Evolutionary conservation across 2,888 invertebrate species (phyloP).

Genomic region (Matsumyia berberina): DNA sequence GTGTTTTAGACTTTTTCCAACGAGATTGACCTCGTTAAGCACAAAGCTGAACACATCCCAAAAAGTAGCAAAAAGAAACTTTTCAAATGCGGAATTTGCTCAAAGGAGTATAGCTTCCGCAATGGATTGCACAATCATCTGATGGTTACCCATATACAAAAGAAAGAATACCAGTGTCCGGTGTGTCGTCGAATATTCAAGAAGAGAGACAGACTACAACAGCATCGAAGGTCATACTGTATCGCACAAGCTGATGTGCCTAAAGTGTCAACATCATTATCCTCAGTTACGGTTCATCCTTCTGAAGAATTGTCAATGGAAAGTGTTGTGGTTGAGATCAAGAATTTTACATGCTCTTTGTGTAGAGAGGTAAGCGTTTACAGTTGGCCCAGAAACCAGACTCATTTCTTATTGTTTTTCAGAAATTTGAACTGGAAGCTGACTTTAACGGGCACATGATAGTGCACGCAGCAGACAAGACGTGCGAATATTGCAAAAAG

Average conservation of each 20-base stretch:
- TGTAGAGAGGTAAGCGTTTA: constrained; percentile 18
- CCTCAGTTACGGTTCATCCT: background rate
- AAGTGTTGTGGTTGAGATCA: background rate
- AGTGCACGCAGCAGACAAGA: background rate
- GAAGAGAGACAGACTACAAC: background rate
- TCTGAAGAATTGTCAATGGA: background rate
- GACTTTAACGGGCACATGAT: background rate
- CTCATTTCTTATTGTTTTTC: no score
- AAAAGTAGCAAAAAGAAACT: background rate
- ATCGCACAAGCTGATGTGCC: background rate
- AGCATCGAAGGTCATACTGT: background rate
- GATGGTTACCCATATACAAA: background rate
- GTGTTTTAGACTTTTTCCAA: background rate
- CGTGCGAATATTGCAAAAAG: background rate
- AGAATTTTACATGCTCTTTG: constrained; percentile 3
- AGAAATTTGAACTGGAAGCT: constrained; percentile 3
- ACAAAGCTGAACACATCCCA: background rate
- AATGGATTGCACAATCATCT: constrained; percentile 29
- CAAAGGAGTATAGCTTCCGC: constrained; percentile 15
- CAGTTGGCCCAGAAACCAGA: no score
- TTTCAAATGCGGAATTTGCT: constrained; percentile 16
- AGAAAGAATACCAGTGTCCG: constrained; percentile 3
- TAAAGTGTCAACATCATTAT: background rate
- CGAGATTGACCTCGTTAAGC: background rate
- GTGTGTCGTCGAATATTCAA: background rate